These are phyloP conservation scores for Drosophila pallidifrons DNA, from an alignment of 1,140 invertebrate genomes.

Conservation along the genomic window DNA sequence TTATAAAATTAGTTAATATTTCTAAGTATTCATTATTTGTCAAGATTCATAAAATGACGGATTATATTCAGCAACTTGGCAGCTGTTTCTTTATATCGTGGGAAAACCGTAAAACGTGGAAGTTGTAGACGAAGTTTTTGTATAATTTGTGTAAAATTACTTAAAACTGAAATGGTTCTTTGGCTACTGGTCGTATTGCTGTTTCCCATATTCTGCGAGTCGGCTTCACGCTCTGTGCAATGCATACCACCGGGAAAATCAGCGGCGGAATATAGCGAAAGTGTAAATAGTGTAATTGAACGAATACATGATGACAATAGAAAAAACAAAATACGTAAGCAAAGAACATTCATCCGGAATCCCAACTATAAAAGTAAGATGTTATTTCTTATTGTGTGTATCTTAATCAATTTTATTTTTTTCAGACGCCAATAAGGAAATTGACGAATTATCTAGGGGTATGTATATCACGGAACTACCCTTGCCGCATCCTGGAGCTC, in stretches of 20 bases:
- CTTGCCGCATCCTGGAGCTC: constrained; percentile 13
- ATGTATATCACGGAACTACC: constrained; percentile 30
- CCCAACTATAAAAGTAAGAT: constrained; percentile 34
- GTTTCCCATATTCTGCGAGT: too few relatives aligned
- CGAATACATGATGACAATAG: background rate
- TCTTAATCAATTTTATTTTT: background rate
- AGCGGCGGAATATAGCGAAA: too few relatives aligned
- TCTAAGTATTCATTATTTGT: too few relatives aligned
- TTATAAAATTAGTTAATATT: background rate
- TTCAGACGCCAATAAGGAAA: constrained; percentile 1
- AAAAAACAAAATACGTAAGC: constrained; percentile 1
- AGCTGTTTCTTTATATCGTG: background rate
- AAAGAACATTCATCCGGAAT: constrained; percentile 42
- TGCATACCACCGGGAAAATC: too few relatives aligned
- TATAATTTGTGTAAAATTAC: background rate
- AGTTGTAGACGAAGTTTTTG: background rate
- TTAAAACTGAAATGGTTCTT: background rate
- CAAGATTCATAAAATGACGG: too few relatives aligned
- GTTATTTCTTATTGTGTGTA: background rate
- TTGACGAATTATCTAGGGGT: background rate
- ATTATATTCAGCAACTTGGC: background rate
- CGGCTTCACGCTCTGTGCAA: too few relatives aligned
- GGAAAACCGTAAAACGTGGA: background rate
- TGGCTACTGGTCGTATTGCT: too few relatives aligned
- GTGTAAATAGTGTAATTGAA: too few relatives aligned